Evolutionary conservation across 1,140 invertebrate genomes (phyloP), one percentile per base, ranked within the genome.

Genomic region (Solenopsis fugax): DNA sequence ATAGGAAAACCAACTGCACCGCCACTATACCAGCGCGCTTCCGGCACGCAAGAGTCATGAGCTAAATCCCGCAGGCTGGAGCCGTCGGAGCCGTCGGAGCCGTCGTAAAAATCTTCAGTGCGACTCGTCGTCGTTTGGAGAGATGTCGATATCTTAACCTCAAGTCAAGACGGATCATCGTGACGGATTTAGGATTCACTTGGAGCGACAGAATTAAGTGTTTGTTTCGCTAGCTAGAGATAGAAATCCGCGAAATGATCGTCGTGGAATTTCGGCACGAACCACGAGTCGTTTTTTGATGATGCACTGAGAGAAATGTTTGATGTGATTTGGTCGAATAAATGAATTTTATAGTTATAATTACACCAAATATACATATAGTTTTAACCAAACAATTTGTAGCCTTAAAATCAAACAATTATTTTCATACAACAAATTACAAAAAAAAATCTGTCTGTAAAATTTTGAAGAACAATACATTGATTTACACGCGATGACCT

Each of bases 71-170:
- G 24, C 24, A 34, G 41, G 34, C 37, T 37, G 7, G 29, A 69
- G 29, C 29, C 29, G 29, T 29, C 29, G n/a, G n/a, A n/a, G 64
- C 34, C 34, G 62, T 81, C 77, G 21, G 37, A 60, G 67, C 41
- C 41, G 67, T 82, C 67, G 65, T 58, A 73, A 82, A 73, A 72
- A 73, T 73, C 67, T 60, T n/a, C 1, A 34, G 5, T 81, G 10
- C 10, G 6, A 24, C 48, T 82, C 54, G 13, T 21, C 29, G 50
- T 45, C 50, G 34, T 45, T 72, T 21, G 9, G 37, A 6, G 21
- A 45, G 21, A 45, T 56, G 16, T 45, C 37, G 24, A 48, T 58
- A 18, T 29, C 21, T 72, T 82, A 75, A 84, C 29, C n/a, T 84
- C 41, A 24, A 82, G 5, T 10, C 34, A 9, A n/a, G 6, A 12